Evolutionary conservation across 2,113 vertebrate genomes (phyloP).

Genomic region (Toxotes chatareus): DNA sequence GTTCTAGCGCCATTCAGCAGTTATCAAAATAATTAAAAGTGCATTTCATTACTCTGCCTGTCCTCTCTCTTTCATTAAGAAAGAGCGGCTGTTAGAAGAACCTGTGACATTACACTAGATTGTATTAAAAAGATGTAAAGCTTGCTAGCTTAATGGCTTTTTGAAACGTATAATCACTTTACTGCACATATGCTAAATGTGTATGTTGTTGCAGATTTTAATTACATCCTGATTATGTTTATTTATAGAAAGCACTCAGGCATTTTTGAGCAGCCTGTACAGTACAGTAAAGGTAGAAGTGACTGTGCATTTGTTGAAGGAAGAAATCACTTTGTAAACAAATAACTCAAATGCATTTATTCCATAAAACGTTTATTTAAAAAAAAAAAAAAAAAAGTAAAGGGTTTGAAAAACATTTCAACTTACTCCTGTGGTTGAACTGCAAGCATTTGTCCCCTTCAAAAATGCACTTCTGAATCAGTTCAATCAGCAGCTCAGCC

Average conservation of each 20-base stretch:
- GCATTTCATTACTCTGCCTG: constrained; percentile 62
- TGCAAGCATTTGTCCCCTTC: constrained; percentile 58
- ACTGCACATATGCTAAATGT: background rate
- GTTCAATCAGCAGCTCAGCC: constrained; percentile 60
- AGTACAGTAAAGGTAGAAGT: background rate
- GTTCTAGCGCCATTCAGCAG: constrained; percentile 55
- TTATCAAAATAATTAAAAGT: constrained; percentile 73
- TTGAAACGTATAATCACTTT: constrained; percentile 16
- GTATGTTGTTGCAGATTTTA: constrained; percentile 24
- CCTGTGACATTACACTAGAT: constrained; percentile 14
- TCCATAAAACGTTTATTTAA: background rate
- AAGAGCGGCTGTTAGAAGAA: constrained; percentile 22
- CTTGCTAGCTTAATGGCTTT: constrained; percentile 22
- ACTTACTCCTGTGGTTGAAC: constrained; percentile 19
- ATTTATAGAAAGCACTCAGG: constrained; percentile 6
- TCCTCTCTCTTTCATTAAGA: constrained; percentile 44
- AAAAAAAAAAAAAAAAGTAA: background rate
- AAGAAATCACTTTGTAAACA: background rate
- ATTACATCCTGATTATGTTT: constrained; percentile 24
- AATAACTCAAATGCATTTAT: background rate
- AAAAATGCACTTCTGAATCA: constrained; percentile 57
- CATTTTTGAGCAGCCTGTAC: background rate
- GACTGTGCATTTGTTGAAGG: background rate
- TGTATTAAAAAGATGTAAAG: constrained; percentile 10
- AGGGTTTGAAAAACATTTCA: constrained; percentile 13